These are phyloP conservation scores for Sarcophaga bullata DNA, from an alignment of 1,140 invertebrate species.

Conservation along the genomic window DNA sequence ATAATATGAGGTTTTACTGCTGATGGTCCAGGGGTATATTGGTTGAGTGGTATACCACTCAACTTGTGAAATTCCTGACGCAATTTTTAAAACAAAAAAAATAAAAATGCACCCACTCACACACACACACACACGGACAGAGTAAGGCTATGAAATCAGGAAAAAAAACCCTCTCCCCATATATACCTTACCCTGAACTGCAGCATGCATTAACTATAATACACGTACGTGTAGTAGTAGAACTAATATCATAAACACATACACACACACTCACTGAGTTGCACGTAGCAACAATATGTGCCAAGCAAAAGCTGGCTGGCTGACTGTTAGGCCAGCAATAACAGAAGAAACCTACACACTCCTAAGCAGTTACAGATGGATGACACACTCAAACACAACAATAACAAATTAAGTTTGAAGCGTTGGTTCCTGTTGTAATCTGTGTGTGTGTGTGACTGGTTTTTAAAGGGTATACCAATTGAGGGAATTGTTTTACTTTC, in stretches of 20 bases:
- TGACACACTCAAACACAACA: too few relatives aligned
- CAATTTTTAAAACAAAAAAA: conserved; percentile 33
- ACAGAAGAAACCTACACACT: background rate
- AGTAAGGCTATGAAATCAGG: background rate
- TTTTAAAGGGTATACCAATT: too few relatives aligned
- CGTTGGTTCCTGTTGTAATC: too few relatives aligned
- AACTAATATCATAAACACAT: too few relatives aligned
- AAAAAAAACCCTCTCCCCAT: background rate
- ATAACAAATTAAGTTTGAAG: too few relatives aligned
- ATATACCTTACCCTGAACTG: too few relatives aligned
- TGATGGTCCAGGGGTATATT: conserved; percentile 14
- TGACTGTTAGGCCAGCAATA: background rate
- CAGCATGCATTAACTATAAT: too few relatives aligned
- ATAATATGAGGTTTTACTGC: conserved; percentile 28
- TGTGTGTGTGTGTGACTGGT: background rate
- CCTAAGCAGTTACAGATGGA: background rate
- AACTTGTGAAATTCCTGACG: conserved; percentile 40
- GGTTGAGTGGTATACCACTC: conserved; percentile 36
- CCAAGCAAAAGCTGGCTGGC: too few relatives aligned
- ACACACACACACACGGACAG: background rate
- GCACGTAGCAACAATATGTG: too few relatives aligned
- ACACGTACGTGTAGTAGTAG: too few relatives aligned
- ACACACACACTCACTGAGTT: too few relatives aligned
- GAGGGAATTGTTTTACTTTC: too few relatives aligned
- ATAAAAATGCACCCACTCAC: background rate